A percentile compares a stretch with the other conserved stretches of the same genome.
phyloP scores from a whole-genome alignment of 2,797 vertebrate genomes.

The Acipenser ruthenus region DNA sequence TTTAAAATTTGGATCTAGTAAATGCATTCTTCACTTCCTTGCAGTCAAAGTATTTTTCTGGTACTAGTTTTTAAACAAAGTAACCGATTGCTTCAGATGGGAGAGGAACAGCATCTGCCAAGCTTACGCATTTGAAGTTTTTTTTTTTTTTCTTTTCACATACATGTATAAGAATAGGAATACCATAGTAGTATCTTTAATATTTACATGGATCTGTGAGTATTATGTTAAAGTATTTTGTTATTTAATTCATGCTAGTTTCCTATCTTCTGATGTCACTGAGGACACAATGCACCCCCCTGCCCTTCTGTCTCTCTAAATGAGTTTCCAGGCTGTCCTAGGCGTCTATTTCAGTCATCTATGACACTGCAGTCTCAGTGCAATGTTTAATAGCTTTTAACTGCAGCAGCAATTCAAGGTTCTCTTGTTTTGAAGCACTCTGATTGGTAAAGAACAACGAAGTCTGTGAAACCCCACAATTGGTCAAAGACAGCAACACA shows the following conservation, averaged over 20 bases:
- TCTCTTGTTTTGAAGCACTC: background rate
- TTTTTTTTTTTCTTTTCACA: constrained; percentile 17
- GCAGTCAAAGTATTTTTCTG: too few species aligned
- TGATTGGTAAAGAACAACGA: background rate
- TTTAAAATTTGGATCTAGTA: too few species aligned
- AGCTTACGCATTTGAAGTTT: too few species aligned
- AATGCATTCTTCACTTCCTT: too few species aligned
- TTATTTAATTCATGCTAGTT: constrained; percentile 10
- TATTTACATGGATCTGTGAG: background rate
- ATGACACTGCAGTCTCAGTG: constrained; percentile 64
- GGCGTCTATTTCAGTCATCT: constrained; percentile 56
- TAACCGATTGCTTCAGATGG: too few species aligned
- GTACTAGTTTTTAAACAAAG: too few species aligned
- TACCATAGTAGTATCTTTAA: background rate
- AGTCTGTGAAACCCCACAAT: too few species aligned
- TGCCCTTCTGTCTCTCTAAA: constrained; percentile 32
- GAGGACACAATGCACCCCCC: constrained; percentile 22
- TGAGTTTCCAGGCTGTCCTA: constrained; percentile 39
- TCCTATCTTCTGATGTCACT: constrained; percentile 4
- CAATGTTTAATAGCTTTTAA: constrained; percentile 45
- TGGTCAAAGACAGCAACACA: too few species aligned
- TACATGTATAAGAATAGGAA: constrained; percentile 2
- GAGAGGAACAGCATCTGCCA: too few species aligned
- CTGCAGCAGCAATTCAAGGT: constrained; percentile 9
- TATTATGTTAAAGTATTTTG: background rate